These are phyloP conservation scores for Pherbina coryleti DNA, from an alignment of 2,888 invertebrate species.

Conservation along the genomic window DNA sequence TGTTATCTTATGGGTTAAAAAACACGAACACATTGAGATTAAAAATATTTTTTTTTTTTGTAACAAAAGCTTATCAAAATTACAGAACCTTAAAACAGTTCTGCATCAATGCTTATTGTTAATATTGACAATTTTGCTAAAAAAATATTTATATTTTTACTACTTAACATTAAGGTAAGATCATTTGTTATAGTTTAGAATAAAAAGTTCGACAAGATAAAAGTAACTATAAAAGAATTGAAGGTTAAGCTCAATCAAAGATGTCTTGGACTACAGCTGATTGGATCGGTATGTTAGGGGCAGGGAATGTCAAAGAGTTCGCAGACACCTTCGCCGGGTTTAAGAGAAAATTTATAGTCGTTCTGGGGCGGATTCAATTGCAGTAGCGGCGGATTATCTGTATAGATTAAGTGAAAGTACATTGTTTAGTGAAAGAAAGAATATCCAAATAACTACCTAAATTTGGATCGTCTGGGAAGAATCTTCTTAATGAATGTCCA, in stretches of 20 bases:
- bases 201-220: not conserved
- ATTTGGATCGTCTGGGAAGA: conserved; percentile 65
- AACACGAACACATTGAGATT: conserved; percentile 21
- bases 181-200: conserved; percentile 23
- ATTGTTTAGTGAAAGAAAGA: not conserved
- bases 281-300: conserved; percentile 46
- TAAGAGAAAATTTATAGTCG: conserved; percentile 64
- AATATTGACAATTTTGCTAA: conserved; percentile 26
- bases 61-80: not conserved
- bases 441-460: conserved; percentile 53
- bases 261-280: not conserved
- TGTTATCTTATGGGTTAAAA: not conserved
- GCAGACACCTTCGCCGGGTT: conserved; percentile 65
- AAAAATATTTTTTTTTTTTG: not conserved
- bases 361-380: conserved; percentile 64
- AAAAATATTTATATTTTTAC: conserved; percentile 4
- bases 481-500: conserved; percentile 62
- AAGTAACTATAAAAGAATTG: not conserved
- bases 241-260: not conserved
- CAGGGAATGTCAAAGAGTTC: conserved; percentile 67
- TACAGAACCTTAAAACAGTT: not conserved
- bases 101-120: not conserved
- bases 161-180: conserved; percentile 33
- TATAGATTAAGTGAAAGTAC: conserved; percentile 35
- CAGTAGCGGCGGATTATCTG: conserved; percentile 64